phyloP scores from a whole-genome alignment of 2,113 vertebrate species.

The Chaetorhynchus papuensis region DNA sequence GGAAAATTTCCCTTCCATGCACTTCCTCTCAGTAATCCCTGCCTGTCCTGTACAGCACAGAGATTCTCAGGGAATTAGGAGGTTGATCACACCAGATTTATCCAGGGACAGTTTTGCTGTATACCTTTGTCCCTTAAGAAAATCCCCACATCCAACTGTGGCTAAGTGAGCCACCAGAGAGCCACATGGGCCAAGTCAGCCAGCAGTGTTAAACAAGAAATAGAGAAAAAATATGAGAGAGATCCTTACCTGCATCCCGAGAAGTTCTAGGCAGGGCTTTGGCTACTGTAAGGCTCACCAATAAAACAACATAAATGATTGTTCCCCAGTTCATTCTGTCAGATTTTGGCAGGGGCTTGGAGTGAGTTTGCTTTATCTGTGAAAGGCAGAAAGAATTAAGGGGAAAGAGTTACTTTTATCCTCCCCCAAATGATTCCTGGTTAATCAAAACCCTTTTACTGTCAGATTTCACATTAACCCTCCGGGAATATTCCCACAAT shows the following conservation, averaged over 20 bases:
- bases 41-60: fast-evolving
- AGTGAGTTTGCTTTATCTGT: background rate
- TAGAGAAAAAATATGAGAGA: background rate
- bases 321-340: conserved; percentile 14
- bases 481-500: background rate
- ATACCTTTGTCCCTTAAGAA: background rate
- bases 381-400: background rate
- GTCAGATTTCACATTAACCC: background rate
- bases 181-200: fast-evolving
- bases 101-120: too few relatives aligned
- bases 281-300: background rate
- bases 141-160: fast-evolving
- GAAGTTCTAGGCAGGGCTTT: conserved; percentile 38
- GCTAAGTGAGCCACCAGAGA: background rate
- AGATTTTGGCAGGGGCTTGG: background rate
- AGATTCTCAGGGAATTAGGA: background rate
- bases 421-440: background rate
- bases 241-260: conserved; percentile 35
- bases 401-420: background rate
- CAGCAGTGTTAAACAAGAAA: background rate
- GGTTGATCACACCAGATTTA: too few relatives aligned
- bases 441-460: conserved; percentile 13
- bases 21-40: background rate
- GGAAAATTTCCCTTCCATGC: background rate
- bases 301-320: background rate